Conservation (phyloP, 2,888 invertebrate species). For the Falcaria lacertinaria region DNA sequence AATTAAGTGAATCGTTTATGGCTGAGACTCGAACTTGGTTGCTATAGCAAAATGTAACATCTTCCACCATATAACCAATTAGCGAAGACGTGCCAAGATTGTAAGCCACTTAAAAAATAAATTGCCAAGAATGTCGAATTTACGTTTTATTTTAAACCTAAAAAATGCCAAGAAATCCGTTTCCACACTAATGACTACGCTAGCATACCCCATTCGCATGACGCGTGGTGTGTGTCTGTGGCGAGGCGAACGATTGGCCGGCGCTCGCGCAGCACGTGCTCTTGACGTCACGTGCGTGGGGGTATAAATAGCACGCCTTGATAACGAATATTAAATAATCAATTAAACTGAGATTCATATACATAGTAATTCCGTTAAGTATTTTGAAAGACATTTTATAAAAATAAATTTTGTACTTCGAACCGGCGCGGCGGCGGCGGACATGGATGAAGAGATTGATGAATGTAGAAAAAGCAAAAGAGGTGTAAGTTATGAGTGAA, state of each 20-base stretch:
- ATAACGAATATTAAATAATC: background rate
- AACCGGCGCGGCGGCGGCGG: too few species aligned
- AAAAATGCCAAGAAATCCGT: background rate
- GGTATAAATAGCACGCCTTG: background rate
- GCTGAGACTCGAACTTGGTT: too few species aligned
- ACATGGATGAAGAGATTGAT: too few species aligned
- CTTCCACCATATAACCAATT: too few species aligned
- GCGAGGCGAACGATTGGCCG: slow-evolving; percentile 27
- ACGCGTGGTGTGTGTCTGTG: slow-evolving; percentile 46
- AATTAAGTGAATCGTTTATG: too few species aligned
- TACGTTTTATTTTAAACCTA: background rate
- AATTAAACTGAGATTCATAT: too few species aligned
- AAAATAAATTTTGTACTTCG: too few species aligned
- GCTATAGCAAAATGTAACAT: too few species aligned
- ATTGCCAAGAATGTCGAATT: background rate
- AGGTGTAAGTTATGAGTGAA: too few species aligned
- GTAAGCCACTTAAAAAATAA: background rate
- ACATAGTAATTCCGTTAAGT: too few species aligned
- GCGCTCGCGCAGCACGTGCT: slow-evolving; percentile 25
- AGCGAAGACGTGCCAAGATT: background rate
- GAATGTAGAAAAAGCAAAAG: too few species aligned
- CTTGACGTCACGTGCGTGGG: background rate
- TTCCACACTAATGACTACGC: background rate
- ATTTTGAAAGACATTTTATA: too few species aligned
- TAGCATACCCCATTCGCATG: slow-evolving; percentile 46